phyloP scores from a whole-genome alignment of 2,797 vertebrate genomes.

The Gastrophryne carolinensis region DNA sequence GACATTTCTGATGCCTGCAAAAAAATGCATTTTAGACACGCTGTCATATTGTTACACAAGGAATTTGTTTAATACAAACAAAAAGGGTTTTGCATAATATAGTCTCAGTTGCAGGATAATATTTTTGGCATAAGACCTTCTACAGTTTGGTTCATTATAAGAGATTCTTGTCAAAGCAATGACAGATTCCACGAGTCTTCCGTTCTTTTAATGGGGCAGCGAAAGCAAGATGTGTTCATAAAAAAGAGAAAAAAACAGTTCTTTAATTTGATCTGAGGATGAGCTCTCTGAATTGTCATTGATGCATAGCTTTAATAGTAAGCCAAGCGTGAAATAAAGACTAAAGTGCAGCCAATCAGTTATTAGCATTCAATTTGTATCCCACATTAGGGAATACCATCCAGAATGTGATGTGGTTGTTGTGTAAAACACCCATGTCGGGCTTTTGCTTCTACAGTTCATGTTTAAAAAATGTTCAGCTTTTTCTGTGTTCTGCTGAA shows the following conservation, averaged over 20 bases:
- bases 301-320: neutral
- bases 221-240: neutral
- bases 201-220: neutral
- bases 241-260: neutral
- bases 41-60: neutral
- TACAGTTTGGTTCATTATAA: neutral
- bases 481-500: no score
- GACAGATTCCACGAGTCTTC: neutral
- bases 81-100: neutral
- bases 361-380: no score
- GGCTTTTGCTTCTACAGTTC: no score
- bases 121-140: neutral
- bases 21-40: neutral
- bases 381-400: no score
- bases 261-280: neutral
- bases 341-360: no score
- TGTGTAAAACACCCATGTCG: no score
- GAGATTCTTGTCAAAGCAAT: slow-evolving; percentile 6
- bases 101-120: neutral
- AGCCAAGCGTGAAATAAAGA: neutral
- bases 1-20: neutral
- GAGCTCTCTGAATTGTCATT: neutral
- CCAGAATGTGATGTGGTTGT: no score
- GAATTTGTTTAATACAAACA: slow-evolving; percentile 4
- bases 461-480: no score